phyloP scores from a whole-genome alignment of 2,888 invertebrate species.

The Lysandra coridon region DNA sequence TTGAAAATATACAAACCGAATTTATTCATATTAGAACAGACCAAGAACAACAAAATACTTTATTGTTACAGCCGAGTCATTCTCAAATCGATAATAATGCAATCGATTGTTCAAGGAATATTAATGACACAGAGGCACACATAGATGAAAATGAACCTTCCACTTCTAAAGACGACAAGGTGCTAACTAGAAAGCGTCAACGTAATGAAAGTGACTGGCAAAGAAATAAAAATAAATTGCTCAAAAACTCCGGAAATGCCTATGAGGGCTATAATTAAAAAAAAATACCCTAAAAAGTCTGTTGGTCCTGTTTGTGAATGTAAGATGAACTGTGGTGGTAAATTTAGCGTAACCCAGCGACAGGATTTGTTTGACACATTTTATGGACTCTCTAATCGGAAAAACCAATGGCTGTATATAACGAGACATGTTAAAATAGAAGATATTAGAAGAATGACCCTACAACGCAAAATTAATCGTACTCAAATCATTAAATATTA shows the following conservation, averaged over 20 bases:
- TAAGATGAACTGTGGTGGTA: conserved; percentile 34
- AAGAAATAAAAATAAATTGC: conserved; percentile 30
- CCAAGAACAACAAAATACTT: conserved; percentile 26
- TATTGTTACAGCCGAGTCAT: conserved; percentile 32
- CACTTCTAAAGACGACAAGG: not conserved
- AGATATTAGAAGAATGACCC: conserved; percentile 31
- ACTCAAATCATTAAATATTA: conserved; percentile 21
- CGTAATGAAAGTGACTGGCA: conserved; percentile 32
- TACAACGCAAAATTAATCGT: conserved; percentile 30
- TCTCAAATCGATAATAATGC: conserved; percentile 23
- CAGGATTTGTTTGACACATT: conserved; percentile 32
- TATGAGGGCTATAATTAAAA: conserved; percentile 19
- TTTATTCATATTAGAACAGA: conserved; percentile 12
- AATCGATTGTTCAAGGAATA: conserved; percentile 17
- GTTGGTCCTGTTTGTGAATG: conserved; percentile 35
- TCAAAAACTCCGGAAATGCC: conserved; percentile 32
- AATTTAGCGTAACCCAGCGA: conserved; percentile 26
- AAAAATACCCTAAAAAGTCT: conserved; percentile 33
- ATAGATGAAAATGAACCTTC: conserved; percentile 19
- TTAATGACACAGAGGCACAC: not conserved
- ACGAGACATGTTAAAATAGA: conserved; percentile 24
- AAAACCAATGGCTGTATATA: conserved; percentile 32
- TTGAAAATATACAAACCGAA: conserved; percentile 32
- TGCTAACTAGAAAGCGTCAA: not conserved
- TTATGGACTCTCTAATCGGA: conserved; percentile 27